Evolutionary conservation across 2,888 invertebrate genomes (phyloP).

Genomic region (Luperina testacea): DNA sequence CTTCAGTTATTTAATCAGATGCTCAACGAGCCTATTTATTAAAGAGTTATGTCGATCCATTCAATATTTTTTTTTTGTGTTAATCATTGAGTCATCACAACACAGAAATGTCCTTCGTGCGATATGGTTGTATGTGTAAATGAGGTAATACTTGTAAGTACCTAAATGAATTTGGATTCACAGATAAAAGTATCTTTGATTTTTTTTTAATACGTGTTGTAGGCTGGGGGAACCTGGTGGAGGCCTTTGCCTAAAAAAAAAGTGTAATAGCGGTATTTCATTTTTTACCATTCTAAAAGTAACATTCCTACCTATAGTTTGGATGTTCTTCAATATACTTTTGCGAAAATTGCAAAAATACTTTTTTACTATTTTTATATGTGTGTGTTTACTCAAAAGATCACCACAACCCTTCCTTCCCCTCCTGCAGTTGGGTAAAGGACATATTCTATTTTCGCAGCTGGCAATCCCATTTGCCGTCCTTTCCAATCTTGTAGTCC

Average conservation of each 20-base stretch:
- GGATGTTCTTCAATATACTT: neutral
- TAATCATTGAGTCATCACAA: constrained; percentile 53
- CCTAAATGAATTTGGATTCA: neutral
- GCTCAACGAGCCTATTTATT: constrained; percentile 64
- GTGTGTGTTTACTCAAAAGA: neutral
- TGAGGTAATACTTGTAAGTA: neutral
- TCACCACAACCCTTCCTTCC: neutral
- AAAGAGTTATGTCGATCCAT: constrained; percentile 42
- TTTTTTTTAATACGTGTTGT: no score
- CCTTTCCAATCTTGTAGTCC: constrained; percentile 49
- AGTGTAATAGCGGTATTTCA: neutral
- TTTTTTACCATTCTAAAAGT: neutral
- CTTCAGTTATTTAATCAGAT: constrained; percentile 66
- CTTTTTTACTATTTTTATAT: constrained; percentile 1
- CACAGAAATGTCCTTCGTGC: constrained; percentile 24
- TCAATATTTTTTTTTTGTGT: constrained; percentile 44
- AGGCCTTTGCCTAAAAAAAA: neutral
- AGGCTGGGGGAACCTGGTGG: neutral
- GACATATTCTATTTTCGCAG: constrained; percentile 9
- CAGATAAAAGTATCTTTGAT: neutral
- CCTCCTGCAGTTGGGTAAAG: constrained; percentile 15
- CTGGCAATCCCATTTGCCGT: constrained; percentile 42
- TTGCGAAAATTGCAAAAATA: neutral
- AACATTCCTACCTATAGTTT: neutral
- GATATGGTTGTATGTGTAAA: constrained; percentile 31